These are phyloP conservation scores for Ditula angustiorana DNA, from an alignment of 2,888 invertebrate genomes.

Conservation along the genomic window DNA sequence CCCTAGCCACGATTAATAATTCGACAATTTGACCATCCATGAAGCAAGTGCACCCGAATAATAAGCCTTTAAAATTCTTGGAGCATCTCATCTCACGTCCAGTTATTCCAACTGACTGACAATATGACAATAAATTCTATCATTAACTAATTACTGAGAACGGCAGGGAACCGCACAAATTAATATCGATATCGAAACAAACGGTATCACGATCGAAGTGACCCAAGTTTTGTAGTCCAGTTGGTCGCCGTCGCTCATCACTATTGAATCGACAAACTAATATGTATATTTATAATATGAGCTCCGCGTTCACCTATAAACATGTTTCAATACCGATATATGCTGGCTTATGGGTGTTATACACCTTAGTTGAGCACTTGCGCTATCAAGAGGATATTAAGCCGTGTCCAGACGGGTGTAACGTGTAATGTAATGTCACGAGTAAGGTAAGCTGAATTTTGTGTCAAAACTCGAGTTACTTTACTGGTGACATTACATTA, in stretches of 20 bases:
- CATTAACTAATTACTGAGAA: neutral
- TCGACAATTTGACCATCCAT: too few species aligned
- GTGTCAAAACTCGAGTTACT: too few species aligned
- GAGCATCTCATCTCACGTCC: neutral
- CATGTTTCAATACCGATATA: conserved; percentile 69
- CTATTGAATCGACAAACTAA: neutral
- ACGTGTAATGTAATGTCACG: too few species aligned
- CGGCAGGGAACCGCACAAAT: conserved; percentile 1
- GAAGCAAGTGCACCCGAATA: too few species aligned
- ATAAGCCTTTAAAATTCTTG: too few species aligned
- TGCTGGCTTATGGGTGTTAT: conserved; percentile 43
- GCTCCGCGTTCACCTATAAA: conserved; percentile 58
- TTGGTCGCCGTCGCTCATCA: neutral
- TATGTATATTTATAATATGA: conserved; percentile 32
- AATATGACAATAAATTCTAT: neutral
- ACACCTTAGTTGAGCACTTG: neutral
- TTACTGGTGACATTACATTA: too few species aligned
- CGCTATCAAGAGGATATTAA: too few species aligned
- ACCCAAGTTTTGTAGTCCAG: conserved; percentile 2
- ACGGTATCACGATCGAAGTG: neutral
- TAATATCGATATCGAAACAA: conserved; percentile 2
- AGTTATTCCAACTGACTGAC: neutral
- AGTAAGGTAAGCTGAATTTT: too few species aligned
- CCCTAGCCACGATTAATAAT: too few species aligned
- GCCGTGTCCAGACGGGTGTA: too few species aligned